Evolutionary conservation across 2,113 vertebrate genomes (phyloP).

Genomic region (Syngnathus typhle): DNA sequence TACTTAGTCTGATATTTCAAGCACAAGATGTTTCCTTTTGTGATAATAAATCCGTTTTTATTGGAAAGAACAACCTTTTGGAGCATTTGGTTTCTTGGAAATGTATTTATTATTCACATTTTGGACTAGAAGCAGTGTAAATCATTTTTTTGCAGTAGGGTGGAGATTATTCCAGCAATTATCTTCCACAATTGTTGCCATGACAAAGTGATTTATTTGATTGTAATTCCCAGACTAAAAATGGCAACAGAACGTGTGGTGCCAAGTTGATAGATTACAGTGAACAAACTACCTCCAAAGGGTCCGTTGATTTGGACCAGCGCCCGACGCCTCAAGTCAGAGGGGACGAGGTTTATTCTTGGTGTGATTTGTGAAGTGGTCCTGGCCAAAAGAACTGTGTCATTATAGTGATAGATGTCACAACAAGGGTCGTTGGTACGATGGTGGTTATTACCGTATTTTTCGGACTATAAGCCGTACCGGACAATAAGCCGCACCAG

Average conservation of each 20-base stretch:
- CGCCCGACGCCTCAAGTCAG: conserved; percentile 41
- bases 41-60: not conserved
- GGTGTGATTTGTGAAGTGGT: conserved; percentile 47
- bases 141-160: too few relatives aligned
- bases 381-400: conserved; percentile 43
- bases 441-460: conserved; percentile 28
- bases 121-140: not conserved
- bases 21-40: not conserved
- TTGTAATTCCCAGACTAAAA: not conserved
- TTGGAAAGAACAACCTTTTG: not conserved
- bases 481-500: too few relatives aligned
- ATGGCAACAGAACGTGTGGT: not conserved
- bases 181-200: not conserved
- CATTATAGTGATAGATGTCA: conserved; percentile 61
- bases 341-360: conserved; percentile 51
- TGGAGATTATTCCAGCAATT: not conserved
- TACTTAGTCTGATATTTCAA: not conserved
- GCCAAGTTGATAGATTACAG: not conserved
- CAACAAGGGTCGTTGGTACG: conserved; percentile 40
- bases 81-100: not conserved
- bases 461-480: too few relatives aligned
- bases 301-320: conserved; percentile 11
- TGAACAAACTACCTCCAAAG: not conserved
- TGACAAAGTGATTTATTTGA: not conserved
- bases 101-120: not conserved